Evolutionary conservation across 1,140 invertebrate species (phyloP), one percentile per base, ranked within the genome.

Genomic region (Vanessa tameamea): DNA sequence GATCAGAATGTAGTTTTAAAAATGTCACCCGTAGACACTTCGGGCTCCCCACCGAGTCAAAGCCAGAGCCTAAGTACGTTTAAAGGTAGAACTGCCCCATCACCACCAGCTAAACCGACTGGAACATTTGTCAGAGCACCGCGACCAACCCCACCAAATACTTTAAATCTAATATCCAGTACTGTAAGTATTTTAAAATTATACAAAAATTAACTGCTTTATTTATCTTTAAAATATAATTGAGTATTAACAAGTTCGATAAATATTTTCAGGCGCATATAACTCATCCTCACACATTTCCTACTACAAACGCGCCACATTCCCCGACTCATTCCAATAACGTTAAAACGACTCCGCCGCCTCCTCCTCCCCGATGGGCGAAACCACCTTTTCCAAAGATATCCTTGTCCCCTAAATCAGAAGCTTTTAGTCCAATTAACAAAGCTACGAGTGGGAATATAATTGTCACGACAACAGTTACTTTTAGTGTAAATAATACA

Each of bases 141-240:
- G n/a, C 93, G 96, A 81, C 96, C 96, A 0, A 96, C 96, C 71
- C 96, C 96, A 76, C 96, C 96, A 7, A 97, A 97, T 83, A 97
- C 96, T 16, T 89, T 97, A 74, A 97, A 97, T 91, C 93, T 97
- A 69, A 94, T 92, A 85, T 91, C 93, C 63, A 94, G 91, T 87
- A 91, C 93, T 72, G 93, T 93, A 88, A 92, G 93, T 90, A 69
- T 43, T 43, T 16, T 47, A 50, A 31, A 69, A 47, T 51, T 61
- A 20, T 14, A 31, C 47, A 51, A 43, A 68, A 43, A 37, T 15
- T 72, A 57, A 61, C 55, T 55, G 66, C 70, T 72, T 64, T 13
- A 15, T 48, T 31, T 12, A 51, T 43, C 6, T 51, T 69, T 57
- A 69, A 73, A 66, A 66, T 65, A 9, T 47, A 67, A 70, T 66